Conservation (phyloP, 1,140 invertebrate species). For the Callitettix versicolor region DNA sequence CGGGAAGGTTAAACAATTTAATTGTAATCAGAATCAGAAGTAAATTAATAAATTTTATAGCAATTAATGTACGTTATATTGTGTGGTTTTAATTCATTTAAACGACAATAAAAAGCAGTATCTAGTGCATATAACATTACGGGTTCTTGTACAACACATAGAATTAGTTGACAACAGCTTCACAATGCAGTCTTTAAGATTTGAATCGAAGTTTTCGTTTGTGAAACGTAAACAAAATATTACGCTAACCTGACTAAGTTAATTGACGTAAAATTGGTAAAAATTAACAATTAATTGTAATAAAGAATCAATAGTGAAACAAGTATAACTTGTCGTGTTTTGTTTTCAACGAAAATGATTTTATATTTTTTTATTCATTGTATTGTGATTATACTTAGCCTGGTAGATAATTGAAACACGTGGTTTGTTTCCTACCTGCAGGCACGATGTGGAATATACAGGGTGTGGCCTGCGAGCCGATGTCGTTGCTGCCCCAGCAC, state of each 20-base stretch:
- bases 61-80: neutral
- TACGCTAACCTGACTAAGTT: neutral
- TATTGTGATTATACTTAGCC: neutral
- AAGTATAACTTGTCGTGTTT: neutral
- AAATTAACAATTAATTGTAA: too few relatives aligned
- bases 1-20: too few relatives aligned
- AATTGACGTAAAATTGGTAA: too few relatives aligned
- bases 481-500: slow-evolving; percentile 43
- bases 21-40: neutral
- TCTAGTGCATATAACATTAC: neutral
- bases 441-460: slow-evolving; percentile 47
- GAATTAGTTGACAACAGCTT: too few relatives aligned
- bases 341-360: neutral
- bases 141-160: neutral
- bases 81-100: neutral
- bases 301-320: too few relatives aligned
- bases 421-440: slow-evolving; percentile 38
- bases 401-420: neutral
- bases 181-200: too few relatives aligned
- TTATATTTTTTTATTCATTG: neutral
- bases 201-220: too few relatives aligned
- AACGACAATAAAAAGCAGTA: neutral
- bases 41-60: neutral
- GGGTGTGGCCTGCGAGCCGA: slow-evolving; percentile 40
- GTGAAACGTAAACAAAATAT: neutral